These are phyloP conservation scores for Sardinella longiceps DNA, from an alignment of 2,797 vertebrate species.

Conservation along the genomic window DNA sequence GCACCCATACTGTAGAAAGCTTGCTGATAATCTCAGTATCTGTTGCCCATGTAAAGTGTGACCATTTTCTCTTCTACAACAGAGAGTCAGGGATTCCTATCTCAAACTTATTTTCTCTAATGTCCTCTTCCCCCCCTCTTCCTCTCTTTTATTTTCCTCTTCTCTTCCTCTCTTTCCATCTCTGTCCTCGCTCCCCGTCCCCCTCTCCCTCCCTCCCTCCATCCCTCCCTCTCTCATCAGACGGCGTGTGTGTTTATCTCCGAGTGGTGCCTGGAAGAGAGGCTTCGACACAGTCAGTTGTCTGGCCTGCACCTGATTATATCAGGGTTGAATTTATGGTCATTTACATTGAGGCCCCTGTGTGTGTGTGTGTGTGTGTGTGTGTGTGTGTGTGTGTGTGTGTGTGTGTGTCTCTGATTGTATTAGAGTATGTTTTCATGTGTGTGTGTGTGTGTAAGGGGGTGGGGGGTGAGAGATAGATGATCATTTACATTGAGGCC, in stretches of 20 bases:
- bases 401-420: constrained; percentile 12
- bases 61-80: no score
- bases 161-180: constrained; percentile 27
- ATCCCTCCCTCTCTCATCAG: constrained; percentile 39
- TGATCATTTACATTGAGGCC: constrained; percentile 30
- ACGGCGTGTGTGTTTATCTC: constrained; percentile 26
- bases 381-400: constrained; percentile 22
- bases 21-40: no score
- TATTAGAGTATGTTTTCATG: background rate
- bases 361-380: background rate
- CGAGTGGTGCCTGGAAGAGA: constrained; percentile 4
- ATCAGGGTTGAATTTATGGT: constrained; percentile 47
- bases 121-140: background rate
- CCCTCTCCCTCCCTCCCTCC: constrained; percentile 2
- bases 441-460: background rate
- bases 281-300: background rate
- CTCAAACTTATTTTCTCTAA: background rate
- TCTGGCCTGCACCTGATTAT: constrained; percentile 37
- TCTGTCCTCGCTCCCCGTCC: background rate
- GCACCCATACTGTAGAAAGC: no score
- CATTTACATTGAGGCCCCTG: constrained; percentile 39
- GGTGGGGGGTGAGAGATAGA: constrained; percentile 37
- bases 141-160: background rate
- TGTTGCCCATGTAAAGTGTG: no score
- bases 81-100: no score